These are phyloP conservation scores for Hormaphis cornu DNA, from an alignment of 1,140 invertebrate species.

Conservation along the genomic window DNA sequence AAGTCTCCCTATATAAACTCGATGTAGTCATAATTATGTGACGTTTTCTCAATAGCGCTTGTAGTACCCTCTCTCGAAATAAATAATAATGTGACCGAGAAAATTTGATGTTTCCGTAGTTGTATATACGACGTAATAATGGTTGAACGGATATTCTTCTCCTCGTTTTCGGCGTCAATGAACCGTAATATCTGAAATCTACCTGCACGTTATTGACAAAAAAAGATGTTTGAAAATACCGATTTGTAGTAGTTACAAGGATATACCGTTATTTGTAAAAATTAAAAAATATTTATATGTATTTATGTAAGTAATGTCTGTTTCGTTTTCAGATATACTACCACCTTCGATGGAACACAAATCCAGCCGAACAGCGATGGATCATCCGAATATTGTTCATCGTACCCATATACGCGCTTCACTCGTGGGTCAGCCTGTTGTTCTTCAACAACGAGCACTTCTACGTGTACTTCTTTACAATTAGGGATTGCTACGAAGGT, in stretches of 20 bases:
- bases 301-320: too few species aligned
- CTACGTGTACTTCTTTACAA: slow-evolving; percentile 98
- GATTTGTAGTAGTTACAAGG: too few species aligned
- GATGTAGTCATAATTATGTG: too few species aligned
- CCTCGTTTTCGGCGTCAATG: neutral
- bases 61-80: too few species aligned
- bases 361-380: slow-evolving; percentile 97
- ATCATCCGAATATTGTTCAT: slow-evolving; percentile 98
- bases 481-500: slow-evolving; percentile 99
- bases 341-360: slow-evolving; percentile 84
- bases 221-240: too few species aligned
- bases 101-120: too few species aligned
- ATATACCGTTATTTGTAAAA: too few species aligned
- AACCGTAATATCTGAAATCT: neutral
- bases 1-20: too few species aligned
- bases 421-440: slow-evolving; percentile 95
- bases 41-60: too few species aligned
- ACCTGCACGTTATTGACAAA: neutral
- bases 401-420: slow-evolving; percentile 96
- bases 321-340: slow-evolving; percentile 78
- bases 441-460: slow-evolving; percentile 98
- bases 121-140: too few species aligned
- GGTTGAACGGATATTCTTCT: neutral
- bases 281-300: too few species aligned
- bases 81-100: too few species aligned